These are phyloP conservation scores for Clangula hyemalis DNA, from an alignment of 2,797 vertebrate species.

Conservation along the genomic window DNA sequence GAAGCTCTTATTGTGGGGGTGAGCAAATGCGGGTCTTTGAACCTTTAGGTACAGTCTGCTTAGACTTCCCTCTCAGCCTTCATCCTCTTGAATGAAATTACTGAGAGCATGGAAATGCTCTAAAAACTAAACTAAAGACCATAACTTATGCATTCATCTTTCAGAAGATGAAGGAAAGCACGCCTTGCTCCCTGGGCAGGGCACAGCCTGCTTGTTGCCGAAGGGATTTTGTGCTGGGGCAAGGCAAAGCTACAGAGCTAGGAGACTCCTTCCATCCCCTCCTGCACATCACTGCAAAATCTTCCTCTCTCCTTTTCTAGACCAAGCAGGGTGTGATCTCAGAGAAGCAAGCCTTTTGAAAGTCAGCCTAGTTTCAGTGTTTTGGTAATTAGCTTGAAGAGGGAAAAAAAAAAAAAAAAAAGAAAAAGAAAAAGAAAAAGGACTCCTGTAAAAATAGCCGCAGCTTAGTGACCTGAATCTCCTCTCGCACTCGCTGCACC, in stretches of 20 bases:
- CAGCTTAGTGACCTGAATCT: constrained; percentile 48
- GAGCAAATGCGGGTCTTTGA: background rate
- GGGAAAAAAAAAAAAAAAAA: background rate
- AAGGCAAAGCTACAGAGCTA: background rate
- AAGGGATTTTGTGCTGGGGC: background rate
- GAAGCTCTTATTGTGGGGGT: background rate
- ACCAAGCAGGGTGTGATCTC: background rate
- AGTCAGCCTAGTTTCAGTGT: constrained; percentile 20
- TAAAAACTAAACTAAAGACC: background rate
- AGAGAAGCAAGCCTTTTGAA: background rate
- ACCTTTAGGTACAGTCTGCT: background rate
- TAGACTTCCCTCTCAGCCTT: background rate
- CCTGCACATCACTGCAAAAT: background rate
- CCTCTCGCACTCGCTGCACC: background rate
- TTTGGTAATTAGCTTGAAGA: constrained; percentile 27
- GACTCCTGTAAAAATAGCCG: constrained; percentile 52
- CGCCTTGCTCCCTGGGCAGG: background rate
- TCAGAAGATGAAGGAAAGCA: background rate
- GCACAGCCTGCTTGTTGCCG: background rate
- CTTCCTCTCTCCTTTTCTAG: background rate
- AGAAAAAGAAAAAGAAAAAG: background rate
- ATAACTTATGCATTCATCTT: no score
- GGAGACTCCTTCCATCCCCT: background rate
- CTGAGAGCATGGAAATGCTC: background rate
- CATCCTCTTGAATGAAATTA: background rate